Conservation (phyloP, 2,797 vertebrate species). For the Pangasius mekongensis region DNA sequence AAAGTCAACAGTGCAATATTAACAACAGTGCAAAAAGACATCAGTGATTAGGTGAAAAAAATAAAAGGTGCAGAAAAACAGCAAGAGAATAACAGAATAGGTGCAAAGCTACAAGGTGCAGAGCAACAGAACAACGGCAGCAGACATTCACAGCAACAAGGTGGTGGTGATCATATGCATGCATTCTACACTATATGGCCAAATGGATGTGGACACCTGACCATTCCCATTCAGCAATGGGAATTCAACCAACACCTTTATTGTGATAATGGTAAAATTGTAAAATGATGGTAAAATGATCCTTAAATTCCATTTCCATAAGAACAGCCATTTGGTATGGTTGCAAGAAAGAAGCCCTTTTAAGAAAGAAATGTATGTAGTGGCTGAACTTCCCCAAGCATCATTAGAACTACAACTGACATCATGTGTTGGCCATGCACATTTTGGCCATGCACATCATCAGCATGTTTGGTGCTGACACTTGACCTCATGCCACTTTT, state of each 20-base stretch:
- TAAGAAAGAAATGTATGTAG: not conserved
- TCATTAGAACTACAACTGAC: not conserved
- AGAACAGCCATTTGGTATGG: not conserved
- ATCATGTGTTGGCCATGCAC: not conserved
- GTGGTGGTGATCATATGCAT: not conserved
- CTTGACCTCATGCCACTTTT: not conserved
- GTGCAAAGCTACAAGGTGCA: no score
- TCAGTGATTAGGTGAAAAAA: no score
- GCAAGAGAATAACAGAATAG: no score
- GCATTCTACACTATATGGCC: not conserved
- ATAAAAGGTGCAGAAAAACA: no score
- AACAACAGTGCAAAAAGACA: no score
- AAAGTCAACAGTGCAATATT: no score
- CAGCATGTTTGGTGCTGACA: not conserved
- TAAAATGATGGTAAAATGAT: not conserved
- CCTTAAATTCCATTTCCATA: not conserved
- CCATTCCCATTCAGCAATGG: not conserved
- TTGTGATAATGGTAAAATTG: no score
- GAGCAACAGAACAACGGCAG: no score
- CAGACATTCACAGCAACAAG: no score
- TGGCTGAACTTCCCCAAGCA: not conserved
- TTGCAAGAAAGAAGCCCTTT: not conserved
- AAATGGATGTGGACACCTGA: not conserved
- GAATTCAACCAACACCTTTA: no score
- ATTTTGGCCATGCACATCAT: not conserved